A percentile compares a stretch with the other conserved stretches of the same genome.
phyloP scores from a whole-genome alignment of 1,140 invertebrate genomes.

The Drosophila pectinifera region DNA sequence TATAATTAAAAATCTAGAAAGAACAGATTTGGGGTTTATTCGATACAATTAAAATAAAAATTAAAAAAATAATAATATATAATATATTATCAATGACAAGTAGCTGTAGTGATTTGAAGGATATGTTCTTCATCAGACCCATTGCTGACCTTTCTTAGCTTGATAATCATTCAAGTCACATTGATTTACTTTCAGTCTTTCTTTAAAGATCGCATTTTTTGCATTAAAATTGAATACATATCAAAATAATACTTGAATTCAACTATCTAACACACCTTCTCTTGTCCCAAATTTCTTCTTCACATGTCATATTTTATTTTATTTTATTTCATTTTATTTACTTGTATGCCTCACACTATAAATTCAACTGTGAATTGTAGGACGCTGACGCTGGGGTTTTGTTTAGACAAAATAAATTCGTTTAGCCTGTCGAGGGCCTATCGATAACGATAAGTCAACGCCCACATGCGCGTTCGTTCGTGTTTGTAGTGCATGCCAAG shows the following conservation, averaged over 20 bases:
- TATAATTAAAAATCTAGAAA: not conserved
- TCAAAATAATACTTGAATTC: not conserved
- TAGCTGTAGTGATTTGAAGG: too few relatives aligned
- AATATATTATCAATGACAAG: too few relatives aligned
- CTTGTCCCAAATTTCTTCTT: not conserved
- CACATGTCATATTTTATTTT: slow-evolving; percentile 32
- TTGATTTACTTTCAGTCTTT: too few relatives aligned
- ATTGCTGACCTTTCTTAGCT: too few relatives aligned
- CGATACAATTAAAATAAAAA: too few relatives aligned
- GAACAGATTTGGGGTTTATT: too few relatives aligned
- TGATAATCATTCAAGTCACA: too few relatives aligned
- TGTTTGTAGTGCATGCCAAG: slow-evolving; percentile 3
- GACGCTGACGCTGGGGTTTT: slow-evolving; percentile 39
- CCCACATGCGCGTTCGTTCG: slow-evolving; percentile 9
- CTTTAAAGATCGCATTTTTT: too few relatives aligned
- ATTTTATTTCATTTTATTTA: slow-evolving; percentile 2
- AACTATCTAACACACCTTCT: not conserved
- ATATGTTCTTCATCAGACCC: too few relatives aligned
- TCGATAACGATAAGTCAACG: slow-evolving; percentile 66
- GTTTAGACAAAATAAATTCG: slow-evolving; percentile 51
- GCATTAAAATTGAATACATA: too few relatives aligned
- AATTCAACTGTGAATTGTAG: slow-evolving; percentile 3
- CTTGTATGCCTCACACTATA: slow-evolving; percentile 1
- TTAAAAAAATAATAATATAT: too few relatives aligned
- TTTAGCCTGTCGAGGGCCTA: slow-evolving; percentile 35